Evolutionary conservation across 2,113 vertebrate species (phyloP), one percentile per base, ranked within the genome.

Genomic region (Sylvietta virens): DNA sequence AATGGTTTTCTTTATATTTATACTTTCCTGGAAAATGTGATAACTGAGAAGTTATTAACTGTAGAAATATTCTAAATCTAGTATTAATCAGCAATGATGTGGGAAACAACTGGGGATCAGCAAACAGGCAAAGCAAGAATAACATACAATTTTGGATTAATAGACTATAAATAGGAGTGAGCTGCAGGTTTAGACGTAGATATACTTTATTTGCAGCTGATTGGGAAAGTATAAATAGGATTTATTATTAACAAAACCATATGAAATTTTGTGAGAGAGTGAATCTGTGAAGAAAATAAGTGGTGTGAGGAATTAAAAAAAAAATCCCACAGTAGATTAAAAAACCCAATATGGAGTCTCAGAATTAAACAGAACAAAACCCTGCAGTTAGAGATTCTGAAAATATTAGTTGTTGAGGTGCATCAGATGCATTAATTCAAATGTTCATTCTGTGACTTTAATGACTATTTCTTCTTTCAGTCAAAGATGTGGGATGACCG

Each of bases 181-280:
- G 28, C 2, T 30, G 6, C 13, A 39, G 6, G 14, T 21, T 66
- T 33, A 50, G 26, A 48, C 18, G 27, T 8, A 79, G 45, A 16
- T 28, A 15, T 13, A 60, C 0, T 76, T 45, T n/a, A 31, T 74
- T 85, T 81, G 81, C 17, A 31, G 5, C 15, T 69, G 1, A 1
- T 33, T 56, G 5, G 4, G 28, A 33, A 74, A 72, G 4, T 30
- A 44, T 17, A 12, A 76, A 30, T 42, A 37, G 0, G 0, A 74
- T 74, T 81, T 78, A 61, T 40, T 26, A 23, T 40, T 15, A 67
- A 13, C 11, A 26, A 58, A 44, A 51, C 3, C 3, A 9, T 30
- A 19, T 47, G 9, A 39, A 28, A 50, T 71, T 62, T 70, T 62
- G 23, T 51, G 21, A 37, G 26, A 70, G 9, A 28, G 7, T 73